A percentile compares a stretch with the other conserved stretches of the same genome.
Conservation (phyloP, 2,888 invertebrate species). For the Galerucella calmariensis region DNA sequence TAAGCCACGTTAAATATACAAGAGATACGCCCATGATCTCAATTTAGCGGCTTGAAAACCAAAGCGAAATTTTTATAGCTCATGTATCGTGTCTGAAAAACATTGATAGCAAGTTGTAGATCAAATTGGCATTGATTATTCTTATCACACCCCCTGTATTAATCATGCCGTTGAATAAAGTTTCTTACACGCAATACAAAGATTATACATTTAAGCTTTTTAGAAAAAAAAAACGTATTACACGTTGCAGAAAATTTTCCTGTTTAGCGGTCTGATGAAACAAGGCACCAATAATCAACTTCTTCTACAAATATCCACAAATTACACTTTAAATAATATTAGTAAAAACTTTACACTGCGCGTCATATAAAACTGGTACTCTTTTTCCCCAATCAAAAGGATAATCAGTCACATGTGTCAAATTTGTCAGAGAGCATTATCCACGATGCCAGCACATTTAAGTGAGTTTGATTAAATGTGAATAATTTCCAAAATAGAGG, state of each 20-base stretch:
- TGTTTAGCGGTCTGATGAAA: conserved; percentile 21
- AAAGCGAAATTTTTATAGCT: conserved; percentile 32
- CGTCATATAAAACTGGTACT: too few species aligned
- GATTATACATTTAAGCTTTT: conserved; percentile 34
- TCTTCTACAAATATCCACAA: background rate
- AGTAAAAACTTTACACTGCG: too few species aligned
- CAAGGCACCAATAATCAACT: conserved; percentile 1
- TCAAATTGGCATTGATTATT: conserved; percentile 34
- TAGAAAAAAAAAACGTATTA: conserved; percentile 26
- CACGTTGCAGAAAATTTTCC: conserved; percentile 32
- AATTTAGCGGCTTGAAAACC: conserved; percentile 30
- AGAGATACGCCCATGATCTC: conserved; percentile 22
- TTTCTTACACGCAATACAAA: conserved; percentile 32
- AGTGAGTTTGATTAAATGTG: too few species aligned
- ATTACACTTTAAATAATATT: too few species aligned
- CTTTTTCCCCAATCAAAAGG: too few species aligned
- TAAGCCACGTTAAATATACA: background rate
- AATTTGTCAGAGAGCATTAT: too few species aligned
- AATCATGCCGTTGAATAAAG: conserved; percentile 33
- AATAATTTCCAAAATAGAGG: too few species aligned
- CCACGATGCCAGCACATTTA: too few species aligned
- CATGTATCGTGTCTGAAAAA: conserved; percentile 32
- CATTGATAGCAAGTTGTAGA: conserved; percentile 34
- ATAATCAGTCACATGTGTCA: too few species aligned
- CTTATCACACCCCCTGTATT: conserved; percentile 33